A percentile compares a stretch with the other conserved stretches of the same genome.
These are phyloP conservation scores for Parapristionchus giblindavisi DNA, from an alignment of 2,888 invertebrate species.

Conservation along the genomic window DNA sequence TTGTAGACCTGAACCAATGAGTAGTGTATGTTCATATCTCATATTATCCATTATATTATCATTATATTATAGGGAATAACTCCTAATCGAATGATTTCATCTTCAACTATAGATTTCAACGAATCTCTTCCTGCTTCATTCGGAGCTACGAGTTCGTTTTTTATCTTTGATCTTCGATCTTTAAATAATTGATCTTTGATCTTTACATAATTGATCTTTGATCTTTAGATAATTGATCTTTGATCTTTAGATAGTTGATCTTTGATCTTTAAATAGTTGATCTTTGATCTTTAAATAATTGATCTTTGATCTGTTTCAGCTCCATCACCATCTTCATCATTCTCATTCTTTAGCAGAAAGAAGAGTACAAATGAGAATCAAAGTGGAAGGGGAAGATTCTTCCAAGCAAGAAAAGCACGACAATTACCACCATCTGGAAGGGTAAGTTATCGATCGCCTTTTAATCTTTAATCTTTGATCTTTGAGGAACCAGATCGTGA, in stretches of 20 bases:
- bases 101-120: slow-evolving; percentile 52
- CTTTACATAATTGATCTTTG: background rate
- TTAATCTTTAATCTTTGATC: background rate
- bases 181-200: background rate
- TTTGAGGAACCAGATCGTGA: background rate
- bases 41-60: background rate
- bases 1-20: slow-evolving; percentile 25
- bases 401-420: slow-evolving; percentile 52
- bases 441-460: background rate
- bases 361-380: slow-evolving; percentile 1
- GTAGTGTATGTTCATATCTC: slow-evolving; percentile 18
- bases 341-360: slow-evolving; percentile 35
- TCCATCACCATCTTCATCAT: slow-evolving; percentile 13
- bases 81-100: slow-evolving; percentile 48
- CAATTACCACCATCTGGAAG: slow-evolving; percentile 49
- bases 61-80: background rate
- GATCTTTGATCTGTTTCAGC: slow-evolving; percentile 9
- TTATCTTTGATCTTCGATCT: background rate
- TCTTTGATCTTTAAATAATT: background rate
- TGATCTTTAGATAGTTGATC: background rate
- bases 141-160: slow-evolving; percentile 23
- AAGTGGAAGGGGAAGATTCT: slow-evolving; percentile 48
- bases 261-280: background rate
- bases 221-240: background rate
- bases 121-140: slow-evolving; percentile 32